Base-by-base conservation (phyloP, 2,113 vertebrate genomes). In the Aspiorhynchus laticeps region DNA sequence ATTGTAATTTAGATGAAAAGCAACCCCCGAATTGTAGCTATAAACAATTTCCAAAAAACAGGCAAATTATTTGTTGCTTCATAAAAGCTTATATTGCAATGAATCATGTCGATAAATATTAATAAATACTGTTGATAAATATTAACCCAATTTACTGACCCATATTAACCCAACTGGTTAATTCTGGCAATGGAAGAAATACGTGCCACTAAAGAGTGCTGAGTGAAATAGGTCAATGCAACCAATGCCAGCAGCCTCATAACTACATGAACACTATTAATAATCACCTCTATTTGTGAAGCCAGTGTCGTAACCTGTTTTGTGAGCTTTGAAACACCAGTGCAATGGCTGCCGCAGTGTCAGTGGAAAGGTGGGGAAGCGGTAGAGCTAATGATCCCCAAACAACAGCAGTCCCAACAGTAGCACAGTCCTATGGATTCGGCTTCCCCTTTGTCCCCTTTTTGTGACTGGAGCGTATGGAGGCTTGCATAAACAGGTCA, bases 401-500 rank as follows among this genome's bases (percentile, higher is more conserved):
- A 90, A 88, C 41, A 87, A 84, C 2, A 61, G 41, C 65, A 31
- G 59, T 79, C 61, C 63, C 63, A 79, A 63, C 26, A 79, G 69
- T 65, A 63, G 79, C 21, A 59, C 63, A 46, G 53, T 36, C 33
- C 48, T 48, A 41, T 33, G 56, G 65, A 81, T 91, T 93, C 41
- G 90, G 90, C 88, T 84, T 69, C 78, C 87, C 53, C 17, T 91
- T 91, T 92, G 91, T 89, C 53, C 28, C 19, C 36, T n/a, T 59
- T 90, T 90, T 91, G 89, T 89, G 87, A 91, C 87, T 90, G 84
- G 89, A 79, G 80, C 80, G 79, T 85, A 48, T 71, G 2, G 41
- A 71, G 79, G 91, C 90, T 86, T 88, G 87, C 86, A 91, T 93
- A 95, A 95, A 90, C 94, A 94, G 93, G 93, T 92, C 93, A 91